phyloP scores from a whole-genome alignment of 2,888 invertebrate species.

The Macroteleia sp. region DNA sequence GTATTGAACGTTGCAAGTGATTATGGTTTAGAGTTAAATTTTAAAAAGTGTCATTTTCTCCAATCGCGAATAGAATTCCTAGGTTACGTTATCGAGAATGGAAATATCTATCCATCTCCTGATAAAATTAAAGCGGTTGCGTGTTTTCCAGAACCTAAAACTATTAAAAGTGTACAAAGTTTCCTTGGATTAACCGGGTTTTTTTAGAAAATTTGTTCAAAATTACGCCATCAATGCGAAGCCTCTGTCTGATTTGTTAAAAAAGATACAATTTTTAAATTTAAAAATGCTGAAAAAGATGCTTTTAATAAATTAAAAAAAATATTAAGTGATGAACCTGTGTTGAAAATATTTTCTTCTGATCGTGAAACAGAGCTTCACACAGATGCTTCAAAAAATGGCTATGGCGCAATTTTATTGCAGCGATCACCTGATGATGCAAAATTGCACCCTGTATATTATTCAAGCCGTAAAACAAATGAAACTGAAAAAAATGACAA shows the following conservation, averaged over 20 bases:
- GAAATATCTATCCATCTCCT: background rate
- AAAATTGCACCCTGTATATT: constrained; percentile 38
- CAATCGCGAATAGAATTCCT: background rate
- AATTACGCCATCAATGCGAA: constrained; percentile 37
- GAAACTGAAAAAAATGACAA: constrained; percentile 62
- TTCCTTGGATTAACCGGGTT: constrained; percentile 23
- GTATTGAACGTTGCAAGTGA: constrained; percentile 9
- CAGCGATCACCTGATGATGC: constrained; percentile 44
- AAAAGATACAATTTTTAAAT: constrained; percentile 55
- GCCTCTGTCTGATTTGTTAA: constrained; percentile 67
- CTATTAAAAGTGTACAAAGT: constrained; percentile 4
- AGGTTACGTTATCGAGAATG: constrained; percentile 1
- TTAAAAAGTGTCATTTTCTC: constrained; percentile 33
- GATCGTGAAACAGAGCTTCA: constrained; percentile 44
- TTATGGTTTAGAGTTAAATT: constrained; percentile 34
- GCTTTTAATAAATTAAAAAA: constrained; percentile 27
- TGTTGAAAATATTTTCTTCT: constrained; percentile 60
- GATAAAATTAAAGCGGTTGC: background rate
- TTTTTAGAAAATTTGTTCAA: constrained; percentile 11
- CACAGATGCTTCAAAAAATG: constrained; percentile 33
- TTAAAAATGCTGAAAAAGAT: constrained; percentile 11
- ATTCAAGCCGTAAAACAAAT: constrained; percentile 57
- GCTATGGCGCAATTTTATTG: constrained; percentile 62
- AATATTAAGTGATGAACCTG: constrained; percentile 40
- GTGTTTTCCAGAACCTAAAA: background rate